Conservation (phyloP, 2,113 vertebrate genomes). For the Triplophysa siluroides region DNA sequence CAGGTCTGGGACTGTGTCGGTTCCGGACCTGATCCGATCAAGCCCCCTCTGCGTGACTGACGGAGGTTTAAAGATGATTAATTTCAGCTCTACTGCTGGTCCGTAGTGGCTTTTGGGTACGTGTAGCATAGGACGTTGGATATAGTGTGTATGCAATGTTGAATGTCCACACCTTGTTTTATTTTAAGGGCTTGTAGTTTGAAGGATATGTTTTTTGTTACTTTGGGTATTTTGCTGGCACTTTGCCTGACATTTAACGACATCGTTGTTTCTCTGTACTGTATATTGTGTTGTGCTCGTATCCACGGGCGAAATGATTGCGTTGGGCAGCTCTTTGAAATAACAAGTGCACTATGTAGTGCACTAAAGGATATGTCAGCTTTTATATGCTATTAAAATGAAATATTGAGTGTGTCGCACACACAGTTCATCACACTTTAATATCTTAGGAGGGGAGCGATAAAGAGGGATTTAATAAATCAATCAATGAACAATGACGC, state of each 20-base stretch:
- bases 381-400: not conserved
- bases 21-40: conserved; percentile 32
- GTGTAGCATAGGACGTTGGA: not conserved
- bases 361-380: not conserved
- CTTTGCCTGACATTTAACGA: conserved; percentile 13
- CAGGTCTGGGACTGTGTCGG: not conserved
- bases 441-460: not conserved
- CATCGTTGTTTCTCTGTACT: not conserved
- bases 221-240: conserved; percentile 7
- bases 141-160: conserved; percentile 1
- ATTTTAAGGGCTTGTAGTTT: conserved; percentile 32
- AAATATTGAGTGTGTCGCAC: not conserved
- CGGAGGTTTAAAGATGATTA: not conserved
- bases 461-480: conserved; percentile 40
- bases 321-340: not conserved
- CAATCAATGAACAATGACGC: conserved; percentile 22
- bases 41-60: conserved; percentile 12
- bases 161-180: conserved; percentile 35
- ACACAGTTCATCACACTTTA: conserved; percentile 13
- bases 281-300: not conserved
- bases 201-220: not conserved
- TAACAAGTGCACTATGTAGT: conserved; percentile 8
- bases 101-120: not conserved
- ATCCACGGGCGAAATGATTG: conserved; percentile 3
- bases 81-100: not conserved